Base-by-base conservation (phyloP, 2,888 invertebrate genomes). In the Ochropacha duplaris region DNA sequence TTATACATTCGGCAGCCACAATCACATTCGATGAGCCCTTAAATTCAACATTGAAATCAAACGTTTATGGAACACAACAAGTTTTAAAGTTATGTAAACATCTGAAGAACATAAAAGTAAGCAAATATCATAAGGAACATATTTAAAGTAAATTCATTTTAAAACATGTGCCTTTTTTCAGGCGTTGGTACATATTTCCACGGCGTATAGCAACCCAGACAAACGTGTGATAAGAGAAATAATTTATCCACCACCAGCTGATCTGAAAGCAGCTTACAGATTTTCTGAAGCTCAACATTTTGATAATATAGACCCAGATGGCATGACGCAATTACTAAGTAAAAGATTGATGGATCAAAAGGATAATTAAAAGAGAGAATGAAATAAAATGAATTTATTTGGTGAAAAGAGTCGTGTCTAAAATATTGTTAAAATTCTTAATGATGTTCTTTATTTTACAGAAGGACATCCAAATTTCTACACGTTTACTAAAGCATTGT, bases 1-100 rank as follows among this genome's bases (percentile, higher is more conserved):
- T 83, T 1, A 78, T 82, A 22, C 81, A 84, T 61, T 64, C 73
- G 1, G 83, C 81, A 4, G 83, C 82, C 0, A 71, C 71, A 0
- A 59, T 81, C 0, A 76, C 68, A 50, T 78, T 80, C 57, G 67
- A 65, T 4, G 78, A 76, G 16, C 66, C 72, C 0, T 60, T 83
- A 5, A 59, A 70, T 44, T 50, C 57, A 0, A 72, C 74, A 6
- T 50, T 80, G 14, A 60, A 62, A 0, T 51, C 71, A 2, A 84
- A 84, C 56, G 58, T 78, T 0, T 77, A 71, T 39, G 80, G 78
- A 0, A 81, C 82, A 0, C 60, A 62, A 26, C 62, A 65, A n/a
- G 62, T 81, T 0, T 19, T 83, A 4, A 58, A 74, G 11, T 57
- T 82, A 0, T 66, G 72, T 24, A 62, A 68, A 12, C 61, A 55